Evolutionary conservation across 2,113 vertebrate genomes (phyloP).

Genomic region (Ceuthmochares aereus): DNA sequence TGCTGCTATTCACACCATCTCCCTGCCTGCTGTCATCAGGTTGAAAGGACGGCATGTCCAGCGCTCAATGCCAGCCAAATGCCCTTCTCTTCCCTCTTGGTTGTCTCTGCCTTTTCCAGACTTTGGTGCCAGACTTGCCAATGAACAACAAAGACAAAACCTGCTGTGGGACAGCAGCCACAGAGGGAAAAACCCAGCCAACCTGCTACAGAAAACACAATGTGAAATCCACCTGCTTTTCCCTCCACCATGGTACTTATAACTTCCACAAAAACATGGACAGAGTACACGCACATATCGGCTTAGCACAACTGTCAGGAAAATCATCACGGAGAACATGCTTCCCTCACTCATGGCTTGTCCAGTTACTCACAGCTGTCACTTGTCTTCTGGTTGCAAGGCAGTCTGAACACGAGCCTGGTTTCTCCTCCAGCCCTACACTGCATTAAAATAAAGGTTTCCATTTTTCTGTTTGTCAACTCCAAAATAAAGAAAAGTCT

Average conservation of each 20-base stretch:
- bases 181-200: neutral
- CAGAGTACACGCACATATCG: rapidly evolving
- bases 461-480: neutral
- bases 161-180: neutral
- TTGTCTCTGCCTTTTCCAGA: neutral
- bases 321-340: neutral
- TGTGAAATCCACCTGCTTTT: neutral
- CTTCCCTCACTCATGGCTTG: neutral
- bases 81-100: neutral
- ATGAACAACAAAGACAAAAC: neutral
- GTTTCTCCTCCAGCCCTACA: neutral
- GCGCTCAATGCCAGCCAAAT: rapidly evolving
- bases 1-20: neutral
- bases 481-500: neutral
- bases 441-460: neutral
- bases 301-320: neutral
- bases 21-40: neutral
- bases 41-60: neutral
- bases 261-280: neutral
- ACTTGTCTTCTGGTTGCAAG: neutral
- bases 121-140: neutral
- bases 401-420: neutral
- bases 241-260: neutral
- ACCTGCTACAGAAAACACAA: neutral
- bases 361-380: neutral